Base-by-base conservation (phyloP, 1,140 invertebrate species). In the Aphelinus atriplicis region DNA sequence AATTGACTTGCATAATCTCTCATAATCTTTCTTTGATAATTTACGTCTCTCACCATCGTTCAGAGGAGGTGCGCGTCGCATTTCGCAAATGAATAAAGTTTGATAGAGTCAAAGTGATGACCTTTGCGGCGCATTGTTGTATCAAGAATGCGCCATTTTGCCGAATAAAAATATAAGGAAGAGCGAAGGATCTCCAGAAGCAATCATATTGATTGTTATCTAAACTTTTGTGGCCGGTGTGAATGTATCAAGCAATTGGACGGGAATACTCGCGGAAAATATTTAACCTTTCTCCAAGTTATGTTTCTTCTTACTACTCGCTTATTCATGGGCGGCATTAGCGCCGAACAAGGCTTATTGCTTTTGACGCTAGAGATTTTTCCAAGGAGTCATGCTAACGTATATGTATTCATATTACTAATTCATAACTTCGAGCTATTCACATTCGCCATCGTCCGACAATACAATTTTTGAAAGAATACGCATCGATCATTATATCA, bases 191-290 rank as follows among this genome's bases (percentile, higher is more conserved):
- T n/a, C 43, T 7, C 55, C 26, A 42, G 57, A 68, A 61, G 45
- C 6, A 70, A 75, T 75, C 73, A 75, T 71, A 75, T 75, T 71
- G 68, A 75, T 75, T 75, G 61, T 71, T 75, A 60, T 75, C 58
- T 58, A 60, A 60, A 66, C 62, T 64, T 9, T 51, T 66, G 66
- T 45, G 66, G 68, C 65, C 50, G 46, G 65, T 71, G 42, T 71
- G 48, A 55, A 43, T 60, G 60, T 64, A 57, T 47, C 66, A 73
- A 47, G 60, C 51, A 69, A 64, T 69, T 26, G 10, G 62, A 60
- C 43, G 62, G 47, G 60, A 75, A 75, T 71, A 75, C 73, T 75
- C 73, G 65, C 6, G 48, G 63, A 42, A 66, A 71, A 65, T 65
- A 55, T 60, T 70, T 56, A 57, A 58, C n/a, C 3, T 58, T 58